Conservation (phyloP, 2,888 invertebrate species). For the Lasioglossum oenotherae region DNA sequence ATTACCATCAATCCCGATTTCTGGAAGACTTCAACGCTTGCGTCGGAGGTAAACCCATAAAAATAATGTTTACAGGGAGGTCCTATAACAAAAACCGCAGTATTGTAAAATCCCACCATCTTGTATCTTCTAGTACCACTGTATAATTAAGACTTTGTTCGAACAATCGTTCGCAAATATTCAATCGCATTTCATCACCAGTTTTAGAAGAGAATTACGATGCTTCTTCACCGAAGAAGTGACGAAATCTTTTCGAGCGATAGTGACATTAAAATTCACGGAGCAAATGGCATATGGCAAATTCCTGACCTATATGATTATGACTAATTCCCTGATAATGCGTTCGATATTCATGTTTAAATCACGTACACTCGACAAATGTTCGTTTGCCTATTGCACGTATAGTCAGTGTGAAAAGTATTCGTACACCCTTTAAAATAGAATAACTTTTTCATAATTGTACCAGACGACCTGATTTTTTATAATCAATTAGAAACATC, state of each 20-base stretch:
- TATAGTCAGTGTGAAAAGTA: too few species aligned
- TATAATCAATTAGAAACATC: too few species aligned
- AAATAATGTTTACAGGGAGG: background rate
- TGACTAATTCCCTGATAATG: background rate
- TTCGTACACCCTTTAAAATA: too few species aligned
- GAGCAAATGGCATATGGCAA: background rate
- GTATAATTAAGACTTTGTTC: too few species aligned
- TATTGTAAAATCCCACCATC: background rate
- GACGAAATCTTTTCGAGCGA: background rate
- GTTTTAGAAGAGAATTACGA: background rate
- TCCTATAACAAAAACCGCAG: background rate
- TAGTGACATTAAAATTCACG: background rate
- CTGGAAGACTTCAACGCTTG: conserved; percentile 29
- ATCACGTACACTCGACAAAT: background rate
- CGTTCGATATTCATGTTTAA: background rate
- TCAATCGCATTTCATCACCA: background rate
- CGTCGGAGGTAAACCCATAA: conserved; percentile 54
- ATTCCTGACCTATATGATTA: background rate
- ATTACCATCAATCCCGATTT: conserved; percentile 30
- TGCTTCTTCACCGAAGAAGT: background rate
- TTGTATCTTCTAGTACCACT: background rate
- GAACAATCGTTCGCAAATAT: too few species aligned
- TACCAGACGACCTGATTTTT: too few species aligned
- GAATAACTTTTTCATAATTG: too few species aligned
- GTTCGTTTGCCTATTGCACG: background rate